A percentile compares a stretch with the other conserved stretches of the same genome.
Evolutionary conservation across 2,888 invertebrate genomes (phyloP).

Genomic region (Drosophila colorata): DNA sequence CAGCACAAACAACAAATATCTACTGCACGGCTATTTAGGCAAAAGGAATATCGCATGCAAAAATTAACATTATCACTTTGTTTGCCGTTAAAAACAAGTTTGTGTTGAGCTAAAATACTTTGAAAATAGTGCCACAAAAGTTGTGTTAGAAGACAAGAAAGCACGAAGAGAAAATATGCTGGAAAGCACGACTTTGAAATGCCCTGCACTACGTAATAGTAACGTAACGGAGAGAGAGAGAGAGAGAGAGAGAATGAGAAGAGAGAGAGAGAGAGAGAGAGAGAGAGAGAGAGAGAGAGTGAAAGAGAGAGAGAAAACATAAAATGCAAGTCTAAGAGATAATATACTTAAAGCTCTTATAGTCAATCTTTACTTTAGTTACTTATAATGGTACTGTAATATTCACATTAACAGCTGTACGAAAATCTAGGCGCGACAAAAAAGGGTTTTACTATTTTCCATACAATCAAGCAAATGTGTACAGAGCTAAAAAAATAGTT

Average conservation of each 20-base stretch:
- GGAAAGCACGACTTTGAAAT: constrained; percentile 12
- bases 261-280: too few relatives aligned
- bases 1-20: constrained; percentile 69
- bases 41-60: constrained; percentile 60
- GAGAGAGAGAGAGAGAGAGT: too few relatives aligned
- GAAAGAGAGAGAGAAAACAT: too few relatives aligned
- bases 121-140: constrained; percentile 48
- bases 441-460: too few relatives aligned
- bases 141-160: constrained; percentile 40
- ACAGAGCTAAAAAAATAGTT: not conserved
- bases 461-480: too few relatives aligned
- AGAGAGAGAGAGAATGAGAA: too few relatives aligned
- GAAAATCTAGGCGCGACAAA: too few relatives aligned
- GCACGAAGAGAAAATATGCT: not conserved
- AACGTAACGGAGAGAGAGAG: not conserved
- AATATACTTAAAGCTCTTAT: too few relatives aligned
- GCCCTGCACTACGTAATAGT: constrained; percentile 4
- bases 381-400: too few relatives aligned
- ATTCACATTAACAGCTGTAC: too few relatives aligned
- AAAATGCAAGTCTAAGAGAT: too few relatives aligned
- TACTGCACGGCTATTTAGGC: constrained; percentile 58
- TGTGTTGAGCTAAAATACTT: constrained; percentile 48
- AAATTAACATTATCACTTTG: constrained; percentile 79
- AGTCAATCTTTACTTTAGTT: too few relatives aligned
- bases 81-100: constrained; percentile 59